phyloP scores from a whole-genome alignment of 2,888 invertebrate species.

The Drosophila histrio region DNA sequence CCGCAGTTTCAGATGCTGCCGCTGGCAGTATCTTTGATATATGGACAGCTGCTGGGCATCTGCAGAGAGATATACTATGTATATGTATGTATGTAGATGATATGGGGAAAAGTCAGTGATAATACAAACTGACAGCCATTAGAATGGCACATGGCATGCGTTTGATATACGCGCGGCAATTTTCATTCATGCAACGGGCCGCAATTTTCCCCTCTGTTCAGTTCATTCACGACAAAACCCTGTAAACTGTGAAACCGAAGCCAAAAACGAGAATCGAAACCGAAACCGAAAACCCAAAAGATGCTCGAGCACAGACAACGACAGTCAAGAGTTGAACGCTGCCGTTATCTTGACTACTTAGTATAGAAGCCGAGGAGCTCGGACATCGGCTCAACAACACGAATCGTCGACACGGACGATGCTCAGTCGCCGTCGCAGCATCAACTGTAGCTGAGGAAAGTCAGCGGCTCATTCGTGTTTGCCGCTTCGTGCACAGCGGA shows the following conservation, averaged over 20 bases:
- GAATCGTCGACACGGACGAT: slow-evolving; percentile 33
- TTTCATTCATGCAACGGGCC: slow-evolving; percentile 50
- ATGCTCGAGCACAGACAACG: slow-evolving; percentile 23
- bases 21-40: slow-evolving; percentile 60
- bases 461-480: slow-evolving; percentile 67
- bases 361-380: neutral
- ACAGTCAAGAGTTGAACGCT: slow-evolving; percentile 1
- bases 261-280: slow-evolving; percentile 2
- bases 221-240: slow-evolving; percentile 34
- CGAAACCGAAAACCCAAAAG: slow-evolving; percentile 12
- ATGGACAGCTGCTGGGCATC: slow-evolving; percentile 50
- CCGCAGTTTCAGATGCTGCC: slow-evolving; percentile 8
- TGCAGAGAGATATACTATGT: slow-evolving; percentile 6
- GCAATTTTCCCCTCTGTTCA: slow-evolving; percentile 10
- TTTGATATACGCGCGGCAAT: slow-evolving; percentile 69
- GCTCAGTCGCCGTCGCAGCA: slow-evolving; percentile 33
- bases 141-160: slow-evolving; percentile 59
- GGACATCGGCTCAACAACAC: neutral
- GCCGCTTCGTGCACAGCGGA: slow-evolving; percentile 67
- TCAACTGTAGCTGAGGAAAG: slow-evolving; percentile 19
- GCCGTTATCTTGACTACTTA: slow-evolving; percentile 10
- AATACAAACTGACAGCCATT: slow-evolving; percentile 68
- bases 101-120: slow-evolving; percentile 44
- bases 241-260: slow-evolving; percentile 2
- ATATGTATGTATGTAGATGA: slow-evolving; percentile 22